Base-by-base conservation (phyloP, 2,888 invertebrate genomes). In the Leucophenga montana region DNA sequence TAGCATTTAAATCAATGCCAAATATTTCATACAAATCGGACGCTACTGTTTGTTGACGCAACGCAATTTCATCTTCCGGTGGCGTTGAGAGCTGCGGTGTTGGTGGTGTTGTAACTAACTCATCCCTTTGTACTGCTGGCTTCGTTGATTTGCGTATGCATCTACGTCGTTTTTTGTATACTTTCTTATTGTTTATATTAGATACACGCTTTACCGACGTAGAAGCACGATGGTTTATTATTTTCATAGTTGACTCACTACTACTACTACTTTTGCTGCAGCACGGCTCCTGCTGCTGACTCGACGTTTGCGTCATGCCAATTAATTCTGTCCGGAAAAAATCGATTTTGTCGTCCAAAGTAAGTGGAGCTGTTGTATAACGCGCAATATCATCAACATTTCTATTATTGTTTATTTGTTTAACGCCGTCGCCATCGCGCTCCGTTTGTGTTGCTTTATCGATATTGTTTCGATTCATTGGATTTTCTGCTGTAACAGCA, bases 21-120 rank as follows among this genome's bases (percentile, higher is more conserved):
- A 88, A 88, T 39, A 88, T 78, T 31, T 86, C 84, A 73, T 85
- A 86, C 3, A 86, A 64, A 71, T 86, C 84, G 75, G 4, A 79
- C 79, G 44, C 78, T 4, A 87, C 78, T 65, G 73, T 77, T 16
- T 71, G 68, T 77, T 87, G 81, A 75, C 87, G 88, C 71, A 80
- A 78, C 77, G 85, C 78, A 72, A 87, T 87, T 82, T 87, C 87
- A 66, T 85, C 76, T 59, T 77, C 66, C 22, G 85, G 72, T 16
- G 67, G 76, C 56, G 73, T 73, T 16, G 68, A n/a, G n/a, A n/a
- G n/a, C n/a, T n/a, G 39, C 39, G 39, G 39, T 39, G 39, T 39
- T 11, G 33, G 33, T 69, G 57, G 66, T 71, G 9, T 39, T 39
- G 39, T 8, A 8, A 39, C 33, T 33, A 33, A 33, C 3, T 33